Base-by-base conservation (phyloP, 2,888 invertebrate species). In the Drosophila nr. perissopoda region DNA sequence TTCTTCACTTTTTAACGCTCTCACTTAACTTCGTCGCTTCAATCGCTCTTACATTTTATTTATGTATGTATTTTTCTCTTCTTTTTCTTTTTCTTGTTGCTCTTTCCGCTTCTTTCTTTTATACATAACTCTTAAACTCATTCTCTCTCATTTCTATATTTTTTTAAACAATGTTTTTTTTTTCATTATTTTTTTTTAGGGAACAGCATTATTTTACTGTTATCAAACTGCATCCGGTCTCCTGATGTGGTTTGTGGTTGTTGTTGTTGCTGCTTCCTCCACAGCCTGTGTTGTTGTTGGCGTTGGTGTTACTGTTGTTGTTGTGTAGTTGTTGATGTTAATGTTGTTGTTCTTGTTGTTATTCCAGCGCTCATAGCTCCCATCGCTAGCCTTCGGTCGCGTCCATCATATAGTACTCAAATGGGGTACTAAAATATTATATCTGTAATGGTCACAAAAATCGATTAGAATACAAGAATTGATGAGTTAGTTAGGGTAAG, bases 361-460 rank as follows among this genome's bases (percentile, higher is more conserved):
- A 48, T 58, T 75, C 70, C 69, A 65, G 45, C 27, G 49, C 45
- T 56, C 54, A 73, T 66, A 65, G 61, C 71, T 75, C 52, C 69
- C 67, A 38, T 58, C 57, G 59, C 60, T 58, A 29, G 58, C 72
- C 62, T 60, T 72, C 75, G 70, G 63, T 73, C 76, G 75, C 78
- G 74, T 75, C 73, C 77, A 74, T 85, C 83, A 86, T 60, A 83
- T 80, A 78, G 90, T 87, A 82, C 82, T 81, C 86, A 87, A 85
- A 70, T 83, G 75, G 71, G 87, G 88, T 87, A 91, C 86, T 83
- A 86, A 70, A 77, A 85, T 76, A 86, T 91, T 89, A 89, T 83
- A 90, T 83, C 91, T 91, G 82, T 34, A 91, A 87, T 31, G 31
- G 7, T 5, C 13, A 40, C 67, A 63, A 40, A 62, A 48, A 54